Base-by-base conservation (phyloP, 37 sponge, comb jelly and placozoan species). In the Amphimedon queenslandica region DNA sequence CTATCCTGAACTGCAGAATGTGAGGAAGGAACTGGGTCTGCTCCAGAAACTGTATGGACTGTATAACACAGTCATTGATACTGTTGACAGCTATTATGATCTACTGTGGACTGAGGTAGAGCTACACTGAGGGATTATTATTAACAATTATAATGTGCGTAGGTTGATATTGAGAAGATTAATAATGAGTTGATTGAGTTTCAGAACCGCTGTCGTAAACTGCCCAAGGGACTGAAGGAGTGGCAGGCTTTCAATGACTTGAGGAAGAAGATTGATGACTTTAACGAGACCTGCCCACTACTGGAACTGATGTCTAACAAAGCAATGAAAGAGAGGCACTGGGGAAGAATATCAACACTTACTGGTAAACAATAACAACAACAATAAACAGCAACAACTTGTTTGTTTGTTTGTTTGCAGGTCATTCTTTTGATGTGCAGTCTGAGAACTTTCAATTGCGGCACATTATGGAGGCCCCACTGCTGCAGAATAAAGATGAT, bases 171-270 rank as follows among this genome's bases (percentile, higher is more conserved):
- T 80, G 95, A 97, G 60, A 91, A 91, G 63, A 97, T 97, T 41
- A 97, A 97, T 72, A 79, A 42, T 71, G 99, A 97, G 10, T 76
- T 97, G 55, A 69, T 89, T 40, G 99, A 97, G 28, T 97, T 94
- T 58, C 99, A 97, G 57, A 97, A 89, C 80, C 90, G 97, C 55
- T 97, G 98, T 71, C 89, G 98, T 4, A 93, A 94, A 76, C 85
- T 97, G 24, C 98, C 98, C 39, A 93, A 93, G 51, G 98, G 78
- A 1, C 55, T 97, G 83, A 97, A 97, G 69, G 94, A 97, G 71
- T 97, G 98, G 98, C 92, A 80, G 53, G 98, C 98, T 18, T 97
- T 88, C 74, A 83, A 82, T 27, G 94, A 97, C 31, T 80, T 97
- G 40, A 97, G 94, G 81, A 76, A 77, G 51, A 90, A 88, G 80